A percentile compares a stretch with the other conserved stretches of the same genome.
Evolutionary conservation across 1,140 invertebrate species (phyloP).

Genomic region (Sycophila sp.): DNA sequence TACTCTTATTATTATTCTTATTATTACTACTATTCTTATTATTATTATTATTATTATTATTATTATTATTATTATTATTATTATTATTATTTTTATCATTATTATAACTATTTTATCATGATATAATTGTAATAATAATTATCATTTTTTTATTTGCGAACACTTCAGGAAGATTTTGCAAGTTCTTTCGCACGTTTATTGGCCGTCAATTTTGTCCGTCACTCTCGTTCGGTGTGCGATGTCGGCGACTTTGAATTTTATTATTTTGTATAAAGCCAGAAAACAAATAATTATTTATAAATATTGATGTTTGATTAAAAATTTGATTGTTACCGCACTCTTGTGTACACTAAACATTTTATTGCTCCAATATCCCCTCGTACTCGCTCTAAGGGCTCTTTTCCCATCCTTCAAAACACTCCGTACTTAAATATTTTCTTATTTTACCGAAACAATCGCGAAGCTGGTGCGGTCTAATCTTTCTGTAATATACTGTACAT

Average conservation of each 20-base stretch:
- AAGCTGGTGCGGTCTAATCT: too few species aligned
- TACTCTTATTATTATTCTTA: too few species aligned
- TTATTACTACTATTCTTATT: too few species aligned
- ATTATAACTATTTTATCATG: too few species aligned
- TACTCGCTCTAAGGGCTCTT: background rate
- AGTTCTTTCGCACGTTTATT: constrained; percentile 6
- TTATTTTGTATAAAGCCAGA: constrained; percentile 57
- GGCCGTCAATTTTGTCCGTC: constrained; percentile 15
- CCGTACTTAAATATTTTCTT: too few species aligned
- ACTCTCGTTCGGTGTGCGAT: constrained; percentile 35
- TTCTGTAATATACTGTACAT: constrained; percentile 11
- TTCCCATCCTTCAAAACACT: background rate
- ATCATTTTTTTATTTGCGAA: too few species aligned
- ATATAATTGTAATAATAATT: too few species aligned
- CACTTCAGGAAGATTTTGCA: constrained; percentile 16
- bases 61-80: too few species aligned
- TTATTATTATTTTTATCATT: too few species aligned
- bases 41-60: too few species aligned
- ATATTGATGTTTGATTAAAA: constrained; percentile 60
- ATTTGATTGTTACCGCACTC: constrained; percentile 58
- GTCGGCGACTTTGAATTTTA: constrained; percentile 43
- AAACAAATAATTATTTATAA: constrained; percentile 57
- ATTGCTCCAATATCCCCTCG: constrained; percentile 31
- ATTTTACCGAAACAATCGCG: too few species aligned
- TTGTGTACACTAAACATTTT: constrained; percentile 42